Evolutionary conservation across 2,113 vertebrate genomes (phyloP), one percentile per base, ranked within the genome.

Genomic region (Eptesicus fuscus): DNA sequence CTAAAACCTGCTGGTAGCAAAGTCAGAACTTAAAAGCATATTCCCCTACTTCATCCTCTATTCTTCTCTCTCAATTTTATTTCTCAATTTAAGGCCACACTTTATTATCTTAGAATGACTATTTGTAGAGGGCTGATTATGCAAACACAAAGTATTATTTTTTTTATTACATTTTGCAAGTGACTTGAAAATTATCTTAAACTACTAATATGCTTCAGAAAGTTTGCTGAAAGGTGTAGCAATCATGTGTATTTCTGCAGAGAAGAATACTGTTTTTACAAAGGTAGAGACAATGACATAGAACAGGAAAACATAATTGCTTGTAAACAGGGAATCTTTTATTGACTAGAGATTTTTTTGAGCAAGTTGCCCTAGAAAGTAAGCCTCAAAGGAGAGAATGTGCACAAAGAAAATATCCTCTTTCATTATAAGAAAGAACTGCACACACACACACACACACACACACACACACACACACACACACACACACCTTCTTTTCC

Each of bases 181-280:
- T 78, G 78, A 88, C 17, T 88, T 67, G 11, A 86, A 94, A 47
- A 90, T 83, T 30, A 74, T 42, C 63, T 93, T 89, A 86, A 87
- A 35, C 80, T 88, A 42, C 47, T 59, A 42, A 59, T 49, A 53
- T 28, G n/a, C 28, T 92, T 69, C 51, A 32, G 79, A 47, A 93
- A 61, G 65, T 74, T 74, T 67, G 30, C 83, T 94, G 82, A 91
- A 67, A 32, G 32, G 20, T 30, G 7, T 22, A 65, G n/a, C 80
- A 53, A 77, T 83, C 56, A n/a, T 44, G 30, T 42, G 37, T 14
- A 23, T 83, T 93, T 94, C 61, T 82, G 23, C 32, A 94, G 59
- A 96, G 32, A 56, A 88, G 20, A 65, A 71, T 40, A 78, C n/a
- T 84, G 17, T 65, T 82, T 86, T 90, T 83, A 77, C 13, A 70